A percentile compares a stretch with the other conserved stretches of the same genome.
Conservation (phyloP, 1,140 invertebrate genomes). For the Zaprionus kolodkinae region DNA sequence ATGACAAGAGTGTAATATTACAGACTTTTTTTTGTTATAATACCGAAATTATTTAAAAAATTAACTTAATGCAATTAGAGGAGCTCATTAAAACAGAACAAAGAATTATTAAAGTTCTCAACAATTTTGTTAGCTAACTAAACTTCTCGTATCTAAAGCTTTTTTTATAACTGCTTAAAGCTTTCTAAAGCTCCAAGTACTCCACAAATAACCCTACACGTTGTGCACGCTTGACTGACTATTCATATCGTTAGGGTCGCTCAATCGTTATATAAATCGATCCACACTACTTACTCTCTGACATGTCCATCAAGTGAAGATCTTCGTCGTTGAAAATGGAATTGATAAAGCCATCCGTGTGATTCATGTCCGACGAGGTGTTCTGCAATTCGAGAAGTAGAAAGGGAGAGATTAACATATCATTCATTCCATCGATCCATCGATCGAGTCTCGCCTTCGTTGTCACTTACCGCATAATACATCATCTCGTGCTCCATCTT, state of each 20-base stretch:
- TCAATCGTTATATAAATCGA: neutral
- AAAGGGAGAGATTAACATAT: constrained; percentile 7
- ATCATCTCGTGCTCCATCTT: constrained; percentile 85
- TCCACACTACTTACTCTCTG: constrained; percentile 90
- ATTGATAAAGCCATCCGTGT: constrained; percentile 92
- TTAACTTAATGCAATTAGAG: too few relatives aligned
- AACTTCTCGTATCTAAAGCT: neutral
- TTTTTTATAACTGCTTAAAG: neutral
- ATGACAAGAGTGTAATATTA: too few relatives aligned
- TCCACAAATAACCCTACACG: neutral
- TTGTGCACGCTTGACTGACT: neutral
- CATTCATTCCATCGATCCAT: constrained; percentile 11
- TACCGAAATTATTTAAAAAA: too few relatives aligned
- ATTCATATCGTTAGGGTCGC: neutral
- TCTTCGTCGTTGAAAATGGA: constrained; percentile 94
- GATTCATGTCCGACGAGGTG: constrained; percentile 88
- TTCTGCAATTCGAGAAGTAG: constrained; percentile 81
- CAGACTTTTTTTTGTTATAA: too few relatives aligned
- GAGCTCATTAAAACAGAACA: too few relatives aligned
- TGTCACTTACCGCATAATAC: constrained; percentile 85
- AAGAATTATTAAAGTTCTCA: too few relatives aligned
- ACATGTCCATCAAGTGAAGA: constrained; percentile 95
- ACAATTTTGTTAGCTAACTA: neutral
- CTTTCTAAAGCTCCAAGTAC: neutral
- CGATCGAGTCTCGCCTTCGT: neutral